These are phyloP conservation scores for Pterocles orientalis DNA, from an alignment of 2,113 vertebrate species.

Conservation along the genomic window DNA sequence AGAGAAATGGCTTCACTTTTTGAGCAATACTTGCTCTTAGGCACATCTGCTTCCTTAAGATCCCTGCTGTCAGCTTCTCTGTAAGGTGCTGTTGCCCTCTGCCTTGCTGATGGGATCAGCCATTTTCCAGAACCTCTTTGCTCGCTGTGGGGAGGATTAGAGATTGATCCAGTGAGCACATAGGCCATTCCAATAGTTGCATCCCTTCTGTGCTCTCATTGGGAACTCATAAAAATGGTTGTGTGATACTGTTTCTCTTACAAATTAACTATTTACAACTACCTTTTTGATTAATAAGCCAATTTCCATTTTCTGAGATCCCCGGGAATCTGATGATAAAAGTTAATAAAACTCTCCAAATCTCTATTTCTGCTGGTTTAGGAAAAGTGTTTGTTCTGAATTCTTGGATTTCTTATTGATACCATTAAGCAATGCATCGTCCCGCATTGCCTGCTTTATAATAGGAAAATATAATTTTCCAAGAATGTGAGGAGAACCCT, in stretches of 20 bases:
- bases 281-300: neutral
- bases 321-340: neutral
- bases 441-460: neutral
- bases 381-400: neutral
- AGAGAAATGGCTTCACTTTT: neutral
- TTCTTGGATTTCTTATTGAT: neutral
- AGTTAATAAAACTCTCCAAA: neutral
- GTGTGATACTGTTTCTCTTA: neutral
- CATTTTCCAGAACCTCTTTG: neutral
- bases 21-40: neutral
- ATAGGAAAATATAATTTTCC: neutral
- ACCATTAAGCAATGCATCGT: neutral
- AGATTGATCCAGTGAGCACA: neutral
- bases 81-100: neutral
- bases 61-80: neutral
- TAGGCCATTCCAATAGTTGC: neutral
- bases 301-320: neutral
- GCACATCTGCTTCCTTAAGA: neutral
- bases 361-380: neutral
- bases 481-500: neutral
- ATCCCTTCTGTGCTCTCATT: neutral
- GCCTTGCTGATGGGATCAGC: neutral
- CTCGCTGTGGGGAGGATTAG: neutral
- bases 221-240: neutral
- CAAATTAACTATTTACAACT: neutral